A percentile compares a stretch with the other conserved stretches of the same genome.
Evolutionary conservation across 2,888 invertebrate genomes (phyloP).

Genomic region (Bursaphelenchus okinawaensis): DNA sequence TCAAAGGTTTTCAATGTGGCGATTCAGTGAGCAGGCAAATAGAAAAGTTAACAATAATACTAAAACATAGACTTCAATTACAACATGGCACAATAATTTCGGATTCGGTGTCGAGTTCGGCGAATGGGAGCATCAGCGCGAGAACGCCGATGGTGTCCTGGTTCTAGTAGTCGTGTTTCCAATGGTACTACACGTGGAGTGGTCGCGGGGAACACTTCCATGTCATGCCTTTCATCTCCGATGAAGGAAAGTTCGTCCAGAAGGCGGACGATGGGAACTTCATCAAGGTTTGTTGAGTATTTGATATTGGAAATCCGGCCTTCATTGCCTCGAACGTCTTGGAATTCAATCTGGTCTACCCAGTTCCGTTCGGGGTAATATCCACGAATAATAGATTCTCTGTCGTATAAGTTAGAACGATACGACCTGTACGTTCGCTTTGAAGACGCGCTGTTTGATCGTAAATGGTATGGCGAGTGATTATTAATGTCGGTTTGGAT

Average conservation of each 20-base stretch:
- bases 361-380: slow-evolving; percentile 9
- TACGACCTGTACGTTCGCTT: slow-evolving; percentile 31
- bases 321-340: not conserved
- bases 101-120: slow-evolving; percentile 46
- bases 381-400: slow-evolving; percentile 22
- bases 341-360: not conserved
- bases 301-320: slow-evolving; percentile 14
- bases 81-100: slow-evolving; percentile 53
- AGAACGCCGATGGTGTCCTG: slow-evolving; percentile 27
- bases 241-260: slow-evolving; percentile 40
- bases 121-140: slow-evolving; percentile 32
- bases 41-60: not conserved
- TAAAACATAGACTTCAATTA: slow-evolving; percentile 17
- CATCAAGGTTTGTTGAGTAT: slow-evolving; percentile 30
- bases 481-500: slow-evolving; percentile 23
- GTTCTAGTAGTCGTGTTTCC: slow-evolving; percentile 32
- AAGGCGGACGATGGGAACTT: slow-evolving; percentile 28
- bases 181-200: slow-evolving; percentile 11
- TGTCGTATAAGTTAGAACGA: slow-evolving; percentile 30
- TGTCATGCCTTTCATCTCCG: slow-evolving; percentile 33
- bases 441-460: not conserved
- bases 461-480: not conserved
- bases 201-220: slow-evolving; percentile 9
- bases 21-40: too few species aligned
- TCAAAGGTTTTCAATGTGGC: too few species aligned